A percentile compares a stretch with the other conserved stretches of the same genome.
These are phyloP conservation scores for Autographa pulchrina DNA, from an alignment of 2,888 invertebrate species.

Conservation along the genomic window DNA sequence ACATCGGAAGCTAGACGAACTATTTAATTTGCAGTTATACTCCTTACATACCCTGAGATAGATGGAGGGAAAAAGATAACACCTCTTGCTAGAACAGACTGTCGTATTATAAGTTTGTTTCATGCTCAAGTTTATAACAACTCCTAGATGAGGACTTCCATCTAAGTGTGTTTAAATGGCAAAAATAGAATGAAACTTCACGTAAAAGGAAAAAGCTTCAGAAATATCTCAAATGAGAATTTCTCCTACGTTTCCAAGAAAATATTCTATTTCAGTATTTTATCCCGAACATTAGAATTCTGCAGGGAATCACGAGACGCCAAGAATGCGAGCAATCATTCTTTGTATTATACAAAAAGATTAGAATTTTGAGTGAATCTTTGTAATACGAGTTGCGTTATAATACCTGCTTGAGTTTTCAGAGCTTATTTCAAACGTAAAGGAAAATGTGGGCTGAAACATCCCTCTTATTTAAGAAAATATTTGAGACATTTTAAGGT, in stretches of 20 bases:
- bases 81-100: background rate
- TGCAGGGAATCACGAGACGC: conserved; percentile 22
- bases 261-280: conserved; percentile 31
- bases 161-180: background rate
- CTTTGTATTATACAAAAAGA: conserved; percentile 21
- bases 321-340: conserved; percentile 21
- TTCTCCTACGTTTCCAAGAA: conserved; percentile 22
- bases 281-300: conserved; percentile 36
- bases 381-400: background rate
- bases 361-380: conserved; percentile 21
- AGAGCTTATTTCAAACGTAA: background rate
- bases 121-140: background rate
- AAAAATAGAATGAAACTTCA: background rate
- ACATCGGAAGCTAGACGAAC: conserved; percentile 10
- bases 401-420: conserved; percentile 5
- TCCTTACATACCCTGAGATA: background rate
- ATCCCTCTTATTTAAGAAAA: conserved; percentile 2
- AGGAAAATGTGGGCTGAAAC: background rate
- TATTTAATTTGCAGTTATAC: background rate
- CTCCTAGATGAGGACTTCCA: background rate
- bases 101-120: background rate
- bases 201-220: background rate
- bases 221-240: conserved; percentile 15
- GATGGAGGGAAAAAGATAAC: background rate
- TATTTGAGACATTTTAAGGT: conserved; percentile 4